Conservation (phyloP, 2,888 invertebrate genomes). For the Drosophila peninsularis region DNA sequence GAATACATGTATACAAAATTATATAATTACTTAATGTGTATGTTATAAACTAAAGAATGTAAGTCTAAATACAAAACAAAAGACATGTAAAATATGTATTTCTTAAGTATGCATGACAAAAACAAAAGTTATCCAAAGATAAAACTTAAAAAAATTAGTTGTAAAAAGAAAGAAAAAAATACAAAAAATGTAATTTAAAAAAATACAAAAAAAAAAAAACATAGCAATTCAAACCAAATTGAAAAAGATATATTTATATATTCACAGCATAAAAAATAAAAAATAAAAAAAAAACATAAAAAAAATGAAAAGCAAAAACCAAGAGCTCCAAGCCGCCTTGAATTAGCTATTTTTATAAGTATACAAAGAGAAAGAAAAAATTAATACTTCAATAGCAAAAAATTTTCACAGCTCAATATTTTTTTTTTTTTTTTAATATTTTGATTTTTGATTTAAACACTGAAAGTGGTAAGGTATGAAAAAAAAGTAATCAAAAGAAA, state of each 20-base stretch:
- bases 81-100: slow-evolving; percentile 68
- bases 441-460: slow-evolving; percentile 54
- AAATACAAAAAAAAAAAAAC: slow-evolving; percentile 37
- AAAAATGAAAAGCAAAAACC: slow-evolving; percentile 57
- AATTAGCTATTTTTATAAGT: slow-evolving; percentile 79
- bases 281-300: slow-evolving; percentile 31
- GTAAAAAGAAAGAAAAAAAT: slow-evolving; percentile 69
- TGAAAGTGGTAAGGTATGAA: slow-evolving; percentile 59
- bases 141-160: slow-evolving; percentile 66
- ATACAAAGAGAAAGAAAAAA: slow-evolving; percentile 58
- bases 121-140: slow-evolving; percentile 71
- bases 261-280: slow-evolving; percentile 31
- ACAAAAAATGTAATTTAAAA: slow-evolving; percentile 61
- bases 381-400: slow-evolving; percentile 57
- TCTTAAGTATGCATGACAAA: slow-evolving; percentile 64
- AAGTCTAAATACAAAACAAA: slow-evolving; percentile 48
- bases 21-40: slow-evolving; percentile 42
- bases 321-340: slow-evolving; percentile 80
- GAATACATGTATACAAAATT: slow-evolving; percentile 50
- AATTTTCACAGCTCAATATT: slow-evolving; percentile 33
- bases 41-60: slow-evolving; percentile 54
- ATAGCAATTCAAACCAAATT: slow-evolving; percentile 63
- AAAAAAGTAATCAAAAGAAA: slow-evolving; percentile 31
- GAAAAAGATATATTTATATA: slow-evolving; percentile 54
- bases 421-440: slow-evolving; percentile 38